Evolutionary conservation across 2,888 invertebrate species (phyloP).

Genomic region (Nesidiocoris tenuis): DNA sequence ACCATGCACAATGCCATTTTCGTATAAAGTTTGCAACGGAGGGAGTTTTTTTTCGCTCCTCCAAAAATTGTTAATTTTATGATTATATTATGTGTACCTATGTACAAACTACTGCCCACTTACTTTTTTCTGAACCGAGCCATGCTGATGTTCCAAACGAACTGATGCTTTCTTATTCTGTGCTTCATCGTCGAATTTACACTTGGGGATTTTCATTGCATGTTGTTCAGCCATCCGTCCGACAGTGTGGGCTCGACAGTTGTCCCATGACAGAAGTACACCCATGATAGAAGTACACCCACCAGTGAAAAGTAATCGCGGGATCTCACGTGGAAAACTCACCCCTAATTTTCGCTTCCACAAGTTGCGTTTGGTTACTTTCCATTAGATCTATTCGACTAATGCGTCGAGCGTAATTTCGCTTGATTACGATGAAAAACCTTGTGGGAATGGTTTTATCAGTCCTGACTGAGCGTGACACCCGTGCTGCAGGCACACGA

Average conservation of each 20-base stretch:
- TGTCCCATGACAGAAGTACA: background rate
- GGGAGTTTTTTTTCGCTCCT: no score
- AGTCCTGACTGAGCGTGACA: background rate
- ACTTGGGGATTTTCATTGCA: slow-evolving; percentile 2
- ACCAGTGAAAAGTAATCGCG: background rate
- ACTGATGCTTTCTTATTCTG: background rate
- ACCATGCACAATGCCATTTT: no score
- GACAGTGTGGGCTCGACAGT: background rate
- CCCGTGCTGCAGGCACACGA: no score
- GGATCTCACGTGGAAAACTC: background rate
- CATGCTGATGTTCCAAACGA: slow-evolving; percentile 7
- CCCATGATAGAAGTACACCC: background rate
- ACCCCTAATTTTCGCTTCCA: background rate
- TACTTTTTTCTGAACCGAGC: background rate
- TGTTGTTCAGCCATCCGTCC: background rate
- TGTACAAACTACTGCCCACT: background rate
- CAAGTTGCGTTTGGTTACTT: background rate
- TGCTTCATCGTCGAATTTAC: background rate
- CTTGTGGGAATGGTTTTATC: background rate
- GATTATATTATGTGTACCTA: background rate
- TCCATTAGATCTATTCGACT: background rate
- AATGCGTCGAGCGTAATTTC: background rate
- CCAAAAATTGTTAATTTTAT: no score
- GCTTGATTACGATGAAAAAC: background rate
- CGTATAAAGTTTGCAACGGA: no score